phyloP scores from a whole-genome alignment of 2,888 invertebrate genomes.

The Andrena bicolor region DNA sequence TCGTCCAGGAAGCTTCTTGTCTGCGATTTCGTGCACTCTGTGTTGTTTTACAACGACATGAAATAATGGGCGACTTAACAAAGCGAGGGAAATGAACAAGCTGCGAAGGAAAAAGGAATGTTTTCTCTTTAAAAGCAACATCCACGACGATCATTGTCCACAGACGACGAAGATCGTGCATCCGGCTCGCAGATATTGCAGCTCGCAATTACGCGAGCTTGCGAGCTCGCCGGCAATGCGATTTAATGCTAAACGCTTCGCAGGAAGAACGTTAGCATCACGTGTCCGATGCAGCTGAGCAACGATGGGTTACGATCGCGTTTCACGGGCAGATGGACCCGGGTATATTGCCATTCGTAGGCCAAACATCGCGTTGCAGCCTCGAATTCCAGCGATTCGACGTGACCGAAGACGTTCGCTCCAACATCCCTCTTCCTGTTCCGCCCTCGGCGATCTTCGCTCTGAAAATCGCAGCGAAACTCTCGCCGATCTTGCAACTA shows the following conservation, averaged over 20 bases:
- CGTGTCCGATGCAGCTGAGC: slow-evolving; percentile 37
- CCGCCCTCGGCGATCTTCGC: not conserved
- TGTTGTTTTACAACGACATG: no score
- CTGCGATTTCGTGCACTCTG: no score
- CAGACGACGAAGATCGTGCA: slow-evolving; percentile 4
- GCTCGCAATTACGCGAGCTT: slow-evolving; percentile 35
- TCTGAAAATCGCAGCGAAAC: not conserved
- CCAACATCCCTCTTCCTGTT: not conserved
- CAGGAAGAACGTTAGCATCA: slow-evolving; percentile 45
- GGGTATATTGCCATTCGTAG: slow-evolving; percentile 16
- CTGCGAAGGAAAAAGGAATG: not conserved
- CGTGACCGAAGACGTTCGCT: not conserved
- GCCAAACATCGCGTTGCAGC: not conserved
- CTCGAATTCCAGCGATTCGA: slow-evolving; percentile 11
- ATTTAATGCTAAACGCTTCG: slow-evolving; percentile 61
- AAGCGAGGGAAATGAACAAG: not conserved
- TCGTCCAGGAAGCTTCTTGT: no score
- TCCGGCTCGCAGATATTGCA: slow-evolving; percentile 12
- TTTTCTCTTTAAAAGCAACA: not conserved
- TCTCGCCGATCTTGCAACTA: not conserved
- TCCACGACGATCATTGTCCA: not conserved
- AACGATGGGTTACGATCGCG: slow-evolving; percentile 43
- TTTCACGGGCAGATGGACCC: slow-evolving; percentile 52
- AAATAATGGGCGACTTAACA: no score
- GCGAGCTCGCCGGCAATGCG: slow-evolving; percentile 38